phyloP scores from a whole-genome alignment of 1,140 invertebrate genomes.

The Archegozetes longisetosus region DNA sequence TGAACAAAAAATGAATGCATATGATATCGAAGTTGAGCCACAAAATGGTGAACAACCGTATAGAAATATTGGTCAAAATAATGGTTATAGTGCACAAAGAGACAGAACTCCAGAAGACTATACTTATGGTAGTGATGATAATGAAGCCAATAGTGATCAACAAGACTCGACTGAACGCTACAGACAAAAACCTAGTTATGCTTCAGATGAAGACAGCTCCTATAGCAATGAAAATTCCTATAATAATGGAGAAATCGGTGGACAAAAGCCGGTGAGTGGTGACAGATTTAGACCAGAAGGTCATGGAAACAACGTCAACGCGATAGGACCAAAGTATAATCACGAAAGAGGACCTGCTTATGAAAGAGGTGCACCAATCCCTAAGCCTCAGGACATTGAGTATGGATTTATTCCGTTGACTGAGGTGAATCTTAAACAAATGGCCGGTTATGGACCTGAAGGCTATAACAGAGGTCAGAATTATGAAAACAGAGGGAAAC shows the following conservation, averaged over 20 bases:
- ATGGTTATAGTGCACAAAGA: no score
- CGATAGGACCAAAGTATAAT: not conserved
- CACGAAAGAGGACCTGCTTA: not conserved
- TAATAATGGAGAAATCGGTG: no score
- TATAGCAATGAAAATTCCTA: no score
- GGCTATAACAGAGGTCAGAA: no score
- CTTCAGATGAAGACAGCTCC: no score
- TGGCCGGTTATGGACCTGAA: no score
- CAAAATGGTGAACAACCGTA: not conserved
- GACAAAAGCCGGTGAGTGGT: no score
- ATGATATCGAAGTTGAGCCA: not conserved
- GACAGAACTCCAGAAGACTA: no score
- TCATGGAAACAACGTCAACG: not conserved
- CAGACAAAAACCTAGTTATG: no score
- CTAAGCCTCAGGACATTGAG: not conserved
- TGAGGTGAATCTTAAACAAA: no score
- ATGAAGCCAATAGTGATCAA: not conserved
- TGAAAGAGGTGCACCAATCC: not conserved
- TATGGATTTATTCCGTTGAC: not conserved
- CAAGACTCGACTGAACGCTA: not conserved
- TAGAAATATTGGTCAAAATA: not conserved
- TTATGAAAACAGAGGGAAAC: no score
- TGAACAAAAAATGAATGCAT: not conserved
- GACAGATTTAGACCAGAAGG: not conserved
- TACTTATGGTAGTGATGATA: not conserved